Evolutionary conservation across 1,140 invertebrate genomes (phyloP), one percentile per base, ranked within the genome.

Genomic region (Meloidogyne hapla): DNA sequence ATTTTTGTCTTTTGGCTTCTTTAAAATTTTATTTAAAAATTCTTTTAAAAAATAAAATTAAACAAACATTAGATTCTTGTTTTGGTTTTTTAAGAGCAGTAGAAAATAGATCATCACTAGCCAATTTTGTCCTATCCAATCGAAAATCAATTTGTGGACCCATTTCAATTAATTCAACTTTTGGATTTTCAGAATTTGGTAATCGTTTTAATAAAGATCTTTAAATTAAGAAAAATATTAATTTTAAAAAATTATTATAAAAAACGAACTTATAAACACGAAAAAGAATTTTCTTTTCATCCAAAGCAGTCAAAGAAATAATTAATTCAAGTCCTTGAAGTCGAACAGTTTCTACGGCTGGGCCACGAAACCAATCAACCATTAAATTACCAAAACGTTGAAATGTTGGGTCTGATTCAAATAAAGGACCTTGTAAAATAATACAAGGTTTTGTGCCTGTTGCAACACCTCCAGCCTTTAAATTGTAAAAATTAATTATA

Each of bases 301-400:
- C 92, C 2, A 91, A 89, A 33, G 92, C 92, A 38, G 94, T 94
- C 81, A 98, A 94, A 86, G 92, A 92, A 6, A 98, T 88, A 0
- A 94, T 92, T 90, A 97, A 93, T 88, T 98, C 95, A 61, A 98
- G 89, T 8, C 95, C 95, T 86, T 94, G 92, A 0, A 98, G 88
- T 77, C 94, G 90, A 66, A 99, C 91, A 62, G 91, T 91, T 71
- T 92, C 91, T 0, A 93, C 90, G 80, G 91, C 90, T 86, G 95
- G 93, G 72, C 94, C 92, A 81, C 94, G 91, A 87, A 98, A 98
- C 88, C 95, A 94, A 89, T 99, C 96, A 48, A 90, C 88, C 48
- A 98, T 90, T 21, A 98, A 86, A 87, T 93, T 96, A 83, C 94
- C 94, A 9, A 98, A 88, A 80, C 94, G 90, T 77, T 91, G 91